phyloP scores from a whole-genome alignment of 2,888 invertebrate species.

The Drosophila falleni region DNA sequence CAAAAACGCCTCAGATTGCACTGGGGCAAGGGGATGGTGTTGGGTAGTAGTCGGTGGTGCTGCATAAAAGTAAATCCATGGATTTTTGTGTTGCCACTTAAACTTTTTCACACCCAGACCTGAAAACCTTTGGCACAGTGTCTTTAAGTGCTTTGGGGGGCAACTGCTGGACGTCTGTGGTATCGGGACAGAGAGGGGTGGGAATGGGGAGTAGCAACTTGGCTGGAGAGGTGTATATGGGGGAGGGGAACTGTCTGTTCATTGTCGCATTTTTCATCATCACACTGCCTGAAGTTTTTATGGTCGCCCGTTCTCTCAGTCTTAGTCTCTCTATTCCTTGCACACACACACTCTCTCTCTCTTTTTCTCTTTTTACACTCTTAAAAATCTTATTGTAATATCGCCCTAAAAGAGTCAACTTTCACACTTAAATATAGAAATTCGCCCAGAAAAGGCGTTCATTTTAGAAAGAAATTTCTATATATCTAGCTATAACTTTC shows the following conservation, averaged over 20 bases:
- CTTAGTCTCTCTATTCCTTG: constrained; percentile 13
- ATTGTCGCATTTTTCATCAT: constrained; percentile 83
- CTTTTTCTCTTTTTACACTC: neutral
- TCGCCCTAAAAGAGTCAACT: too few species aligned
- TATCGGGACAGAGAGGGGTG: neutral
- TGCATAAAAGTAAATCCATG: constrained; percentile 81
- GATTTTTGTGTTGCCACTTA: constrained; percentile 82
- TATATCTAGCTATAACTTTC: too few species aligned
- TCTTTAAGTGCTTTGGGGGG: constrained; percentile 33
- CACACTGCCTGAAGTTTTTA: constrained; percentile 72
- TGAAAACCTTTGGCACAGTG: constrained; percentile 50
- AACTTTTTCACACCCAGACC: constrained; percentile 81
- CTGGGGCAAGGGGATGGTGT: constrained; percentile 48
- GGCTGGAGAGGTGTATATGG: neutral
- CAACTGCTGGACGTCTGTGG: constrained; percentile 26
- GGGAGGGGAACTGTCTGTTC: constrained; percentile 46
- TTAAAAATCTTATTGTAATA: too few species aligned
- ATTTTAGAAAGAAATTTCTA: too few species aligned
- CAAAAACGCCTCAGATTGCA: constrained; percentile 51
- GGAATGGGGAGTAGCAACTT: neutral
- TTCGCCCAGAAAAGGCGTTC: too few species aligned
- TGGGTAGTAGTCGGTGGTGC: constrained; percentile 17
- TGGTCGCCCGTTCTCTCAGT: constrained; percentile 38
- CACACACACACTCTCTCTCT: neutral
- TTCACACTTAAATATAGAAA: too few species aligned